Evolutionary conservation across 2,888 invertebrate species (phyloP), one percentile per base, ranked within the genome.

Genomic region (Anticlea derivata): DNA sequence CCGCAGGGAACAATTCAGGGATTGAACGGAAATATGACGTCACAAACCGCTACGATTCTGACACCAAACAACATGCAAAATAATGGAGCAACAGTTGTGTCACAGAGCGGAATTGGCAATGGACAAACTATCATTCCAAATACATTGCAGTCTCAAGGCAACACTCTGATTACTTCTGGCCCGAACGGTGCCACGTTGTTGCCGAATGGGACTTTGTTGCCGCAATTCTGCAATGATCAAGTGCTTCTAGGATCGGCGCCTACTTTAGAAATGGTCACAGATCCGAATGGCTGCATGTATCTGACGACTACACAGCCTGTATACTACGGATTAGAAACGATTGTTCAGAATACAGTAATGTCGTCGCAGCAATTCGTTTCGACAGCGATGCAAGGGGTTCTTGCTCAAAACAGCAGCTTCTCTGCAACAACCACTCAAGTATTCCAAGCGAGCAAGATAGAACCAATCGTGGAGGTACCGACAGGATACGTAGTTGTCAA

Each of bases 301-400:
- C 74, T 93, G 47, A 88, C 93, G 31, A 90, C 93, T 1, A 94
- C 94, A 8, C 95, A 95, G 65, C 96, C 96, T 2, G 94, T 96
- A 67, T 96, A 95, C 68, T 96, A 96, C 66, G 96, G 96, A 0
- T 88, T 96, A 58, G 96, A 96, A 83, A 96, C 96, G 0, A 96
- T 96, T 45, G 96, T 96, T 1, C 96, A 96, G 78, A 96, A 96
- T 70, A 96, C 96, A 2, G 96, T 96, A 0, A 96, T 96, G 96
- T 95, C 95, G n/a, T 96, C 96, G 12, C 96, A 96, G 73, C 96
- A 96, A 72, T 96, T 96, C 73, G 94, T 96, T 8, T 94, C 96
- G 2, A 95, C 95, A 1, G 94, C 95, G 3, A 94, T 96, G 90
- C 95, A 95, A 55, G 96, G 96, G 33, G 94, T 96, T 1, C 87